These are phyloP conservation scores for Acanthiza pusilla DNA, from an alignment of 2,797 vertebrate genomes.

Conservation along the genomic window DNA sequence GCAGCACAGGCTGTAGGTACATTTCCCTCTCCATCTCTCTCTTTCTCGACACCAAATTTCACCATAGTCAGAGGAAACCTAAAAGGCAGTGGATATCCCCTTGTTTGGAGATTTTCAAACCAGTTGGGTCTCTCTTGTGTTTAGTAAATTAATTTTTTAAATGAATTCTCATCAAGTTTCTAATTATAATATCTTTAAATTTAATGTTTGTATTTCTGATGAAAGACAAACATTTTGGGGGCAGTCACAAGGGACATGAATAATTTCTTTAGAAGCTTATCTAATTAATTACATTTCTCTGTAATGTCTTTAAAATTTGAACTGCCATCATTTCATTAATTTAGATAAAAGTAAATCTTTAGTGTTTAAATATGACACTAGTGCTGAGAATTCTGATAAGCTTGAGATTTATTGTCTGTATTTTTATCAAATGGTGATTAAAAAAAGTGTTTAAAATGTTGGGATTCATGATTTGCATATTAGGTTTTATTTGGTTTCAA, in stretches of 20 bases:
- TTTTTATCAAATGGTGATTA: slow-evolving; percentile 4
- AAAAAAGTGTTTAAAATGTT: background rate
- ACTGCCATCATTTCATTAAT: slow-evolving; percentile 83
- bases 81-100: background rate
- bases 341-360: slow-evolving; percentile 81
- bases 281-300: slow-evolving; percentile 86
- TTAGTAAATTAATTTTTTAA: slow-evolving; percentile 73
- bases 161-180: slow-evolving; percentile 73
- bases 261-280: slow-evolving; percentile 89
- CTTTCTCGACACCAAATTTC: background rate
- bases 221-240: slow-evolving; percentile 84
- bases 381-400: slow-evolving; percentile 57
- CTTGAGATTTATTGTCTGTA: slow-evolving; percentile 39
- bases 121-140: slow-evolving; percentile 32
- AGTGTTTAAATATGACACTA: slow-evolving; percentile 66
- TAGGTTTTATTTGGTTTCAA: background rate
- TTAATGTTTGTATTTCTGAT: slow-evolving; percentile 82
- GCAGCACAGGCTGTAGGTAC: background rate
- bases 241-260: slow-evolving; percentile 85
- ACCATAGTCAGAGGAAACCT: background rate
- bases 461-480: background rate
- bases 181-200: slow-evolving; percentile 82
- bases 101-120: slow-evolving; percentile 36
- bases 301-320: slow-evolving; percentile 87
- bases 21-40: background rate